Base-by-base conservation (phyloP, 2,113 vertebrate species). In the Urocolius indicus region DNA sequence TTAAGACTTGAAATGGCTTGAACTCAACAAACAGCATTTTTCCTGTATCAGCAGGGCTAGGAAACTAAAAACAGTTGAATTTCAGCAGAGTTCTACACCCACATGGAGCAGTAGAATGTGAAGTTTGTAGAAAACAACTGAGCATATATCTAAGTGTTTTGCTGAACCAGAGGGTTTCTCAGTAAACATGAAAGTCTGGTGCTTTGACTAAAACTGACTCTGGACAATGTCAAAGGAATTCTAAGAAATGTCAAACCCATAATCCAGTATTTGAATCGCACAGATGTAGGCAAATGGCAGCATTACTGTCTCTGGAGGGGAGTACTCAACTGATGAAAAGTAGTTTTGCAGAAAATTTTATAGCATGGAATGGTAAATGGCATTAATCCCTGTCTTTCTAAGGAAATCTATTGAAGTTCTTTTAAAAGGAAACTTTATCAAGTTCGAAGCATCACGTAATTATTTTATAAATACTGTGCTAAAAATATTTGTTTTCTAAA, bases 401-500 rank as follows among this genome's bases (percentile, higher is more conserved):
- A 81, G 43, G 55, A 63, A 80, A 88, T 66, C 22, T 67, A 41
- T 72, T 74, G 17, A 83, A 34, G 9, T 66, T 36, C 55, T 78
- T 79, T 32, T 2, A 8, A 82, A 78, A 32, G 55, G 41, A 65
- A 74, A 74, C 41, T 84, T 88, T 71, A 88, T 61, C 72, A 86
- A 86, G 34, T 85, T 71, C 52, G 74, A 59, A 93, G 65, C 36
- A 38, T 43, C 16, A 13, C 32, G 20, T 73, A 93, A 87, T 91
- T 83, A 57, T 86, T 94, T 88, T 88, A 88, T 92, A 95, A 95
- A 93, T 93, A 92, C 51, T 36, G 38, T 9, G 19, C 85, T 95
- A 94, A 95, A 93, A 96, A 94, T 91, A 95, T 49, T 88, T 94
- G 67, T 95, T 95, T 95, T 94, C 79, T 84, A 38, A 88, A 84